Evolutionary conservation across 2,113 vertebrate genomes (phyloP), one percentile per base, ranked within the genome.

Genomic region (Nesospiza acunhae): DNA sequence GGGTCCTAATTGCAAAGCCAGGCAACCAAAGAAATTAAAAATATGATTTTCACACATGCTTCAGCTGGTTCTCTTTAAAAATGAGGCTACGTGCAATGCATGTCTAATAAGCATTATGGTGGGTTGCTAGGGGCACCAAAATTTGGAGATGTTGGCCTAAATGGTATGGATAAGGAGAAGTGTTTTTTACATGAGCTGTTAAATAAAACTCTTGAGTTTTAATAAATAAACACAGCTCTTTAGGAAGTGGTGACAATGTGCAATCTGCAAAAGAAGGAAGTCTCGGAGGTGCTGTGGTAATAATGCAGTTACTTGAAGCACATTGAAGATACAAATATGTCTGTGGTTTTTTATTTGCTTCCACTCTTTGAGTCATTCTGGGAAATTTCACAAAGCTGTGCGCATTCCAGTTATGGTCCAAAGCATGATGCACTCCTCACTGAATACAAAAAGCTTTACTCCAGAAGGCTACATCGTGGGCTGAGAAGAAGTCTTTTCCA

Each of bases 171-270:
- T 77, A 90, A 94, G 62, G 47, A 92, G 92, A 95, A 85, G 33
- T 92, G 83, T 50, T 94, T 92, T 90, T 87, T 84, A 90, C 18
- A 10, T 26, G 80, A 87, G 59, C 82, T 97, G 94, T 96, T 96
- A 95, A 95, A 95, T 94, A 96, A 94, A 90, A 76, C 63, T 91
- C 90, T 97, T 89, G 77, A 94, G 95, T 97, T 96, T 96, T 95
- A 97, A 98, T 98, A 98, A 98, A 98, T 98, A 98, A 98, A 98
- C 97, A 97, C 97, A 94, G 81, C 89, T 96, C 98, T 98, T 98
- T 98, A 98, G 99, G 99, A 99, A 99, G 98, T 98, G 97, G 98
- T 98, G 97, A 97, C 98, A 98, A 98, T 98, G 98, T 99, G 99
- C 98, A 98, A 98, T 98, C 98, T 97, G 97, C 97, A 98, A 96